A percentile compares a stretch with the other conserved stretches of the same genome.
These are phyloP conservation scores for Rhagium mordax DNA, from an alignment of 2,888 invertebrate species.

Conservation along the genomic window DNA sequence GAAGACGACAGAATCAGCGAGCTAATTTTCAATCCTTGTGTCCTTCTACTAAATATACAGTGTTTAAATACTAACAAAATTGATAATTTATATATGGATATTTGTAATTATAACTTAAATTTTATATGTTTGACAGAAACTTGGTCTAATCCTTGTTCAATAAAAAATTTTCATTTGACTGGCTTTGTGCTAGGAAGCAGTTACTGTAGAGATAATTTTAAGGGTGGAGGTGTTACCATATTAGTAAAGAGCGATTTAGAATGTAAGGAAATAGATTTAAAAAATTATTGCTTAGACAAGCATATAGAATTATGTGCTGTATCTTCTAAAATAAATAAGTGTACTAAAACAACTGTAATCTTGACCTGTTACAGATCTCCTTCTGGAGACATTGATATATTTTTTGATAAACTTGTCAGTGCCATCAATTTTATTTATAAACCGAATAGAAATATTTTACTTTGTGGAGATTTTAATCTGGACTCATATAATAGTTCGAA, in stretches of 20 bases:
- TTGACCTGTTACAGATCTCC: conserved; percentile 21
- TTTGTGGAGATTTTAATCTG: conserved; percentile 4
- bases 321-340: background rate
- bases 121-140: no score
- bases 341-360: background rate
- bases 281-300: conserved; percentile 5
- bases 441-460: background rate
- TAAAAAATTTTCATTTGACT: no score
- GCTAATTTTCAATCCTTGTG: no score
- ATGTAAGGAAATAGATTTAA: background rate
- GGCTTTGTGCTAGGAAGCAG: no score
- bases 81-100: no score
- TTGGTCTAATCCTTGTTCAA: no score
- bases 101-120: no score
- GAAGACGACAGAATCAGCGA: no score
- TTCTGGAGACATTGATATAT: background rate
- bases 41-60: no score
- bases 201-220: background rate
- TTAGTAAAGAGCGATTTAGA: background rate
- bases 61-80: no score
- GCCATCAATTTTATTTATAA: background rate
- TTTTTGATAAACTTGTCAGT: background rate
- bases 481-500: conserved; percentile 3
- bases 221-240: conserved; percentile 11
- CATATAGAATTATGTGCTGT: conserved; percentile 14